Conservation (phyloP, 2,888 invertebrate genomes). For the Ormyrus pomaceus region DNA sequence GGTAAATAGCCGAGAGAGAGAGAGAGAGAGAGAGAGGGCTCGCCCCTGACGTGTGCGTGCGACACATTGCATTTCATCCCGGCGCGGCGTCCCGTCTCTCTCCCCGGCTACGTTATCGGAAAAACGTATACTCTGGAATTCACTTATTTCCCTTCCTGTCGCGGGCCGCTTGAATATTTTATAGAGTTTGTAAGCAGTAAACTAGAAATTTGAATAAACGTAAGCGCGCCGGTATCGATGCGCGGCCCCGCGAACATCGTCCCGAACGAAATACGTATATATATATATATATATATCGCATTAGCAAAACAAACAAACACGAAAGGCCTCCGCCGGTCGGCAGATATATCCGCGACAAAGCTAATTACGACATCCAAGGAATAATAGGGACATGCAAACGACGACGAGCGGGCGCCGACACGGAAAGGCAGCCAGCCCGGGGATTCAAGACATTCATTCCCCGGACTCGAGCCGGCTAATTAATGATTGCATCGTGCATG, state of each 20-base stretch:
- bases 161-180: not conserved
- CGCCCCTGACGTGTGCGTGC: constrained; percentile 16
- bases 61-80: constrained; percentile 25
- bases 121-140: constrained; percentile 56
- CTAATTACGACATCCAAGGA: constrained; percentile 25
- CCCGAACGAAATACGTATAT: not conserved
- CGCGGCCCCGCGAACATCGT: too few species aligned
- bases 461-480: constrained; percentile 29
- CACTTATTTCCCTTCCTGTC: constrained; percentile 10
- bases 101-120: constrained; percentile 62
- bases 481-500: constrained; percentile 48
- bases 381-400: constrained; percentile 24
- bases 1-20: constrained; percentile 16
- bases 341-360: not conserved
- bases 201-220: too few species aligned
- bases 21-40: not conserved
- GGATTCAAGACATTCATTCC: constrained; percentile 43
- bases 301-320: constrained; percentile 11
- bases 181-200: too few species aligned
- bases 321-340: constrained; percentile 46
- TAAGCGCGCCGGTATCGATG: too few species aligned
- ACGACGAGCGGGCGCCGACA: not conserved
- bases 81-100: not conserved
- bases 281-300: not conserved
- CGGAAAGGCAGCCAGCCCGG: constrained; percentile 12